Percentiles rank a stretch among this genome's conserved stretches.
phyloP scores from a whole-genome alignment of 2,113 vertebrate species.

The Hydropotes inermis region DNA sequence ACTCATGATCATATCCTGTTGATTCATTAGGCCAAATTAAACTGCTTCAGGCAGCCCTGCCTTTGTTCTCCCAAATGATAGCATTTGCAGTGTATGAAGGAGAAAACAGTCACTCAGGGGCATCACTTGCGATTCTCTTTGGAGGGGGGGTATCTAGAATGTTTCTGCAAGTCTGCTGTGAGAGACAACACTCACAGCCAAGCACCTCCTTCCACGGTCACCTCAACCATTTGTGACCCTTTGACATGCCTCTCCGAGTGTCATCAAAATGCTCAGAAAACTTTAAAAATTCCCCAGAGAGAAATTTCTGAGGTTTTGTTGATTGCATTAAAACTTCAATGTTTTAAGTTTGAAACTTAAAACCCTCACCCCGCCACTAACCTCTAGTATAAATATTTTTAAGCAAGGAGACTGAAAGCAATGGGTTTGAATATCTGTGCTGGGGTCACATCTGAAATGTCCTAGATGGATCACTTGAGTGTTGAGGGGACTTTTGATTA shows the following conservation, averaged over 20 bases:
- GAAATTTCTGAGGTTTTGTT: background rate
- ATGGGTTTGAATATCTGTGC: background rate
- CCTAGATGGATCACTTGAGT: background rate
- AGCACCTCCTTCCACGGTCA: background rate
- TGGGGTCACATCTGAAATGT: background rate
- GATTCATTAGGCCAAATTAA: background rate
- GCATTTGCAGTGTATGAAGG: background rate
- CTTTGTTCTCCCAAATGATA: background rate
- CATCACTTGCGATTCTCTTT: background rate
- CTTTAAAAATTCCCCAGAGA: background rate
- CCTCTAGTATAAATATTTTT: background rate
- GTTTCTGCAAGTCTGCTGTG: background rate
- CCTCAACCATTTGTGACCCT: background rate
- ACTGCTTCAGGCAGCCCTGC: background rate
- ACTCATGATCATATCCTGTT: conserved; percentile 53
- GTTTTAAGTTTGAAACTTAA: background rate
- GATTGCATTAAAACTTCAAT: background rate
- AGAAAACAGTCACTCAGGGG: background rate
- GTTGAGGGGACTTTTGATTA: background rate
- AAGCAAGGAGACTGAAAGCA: background rate
- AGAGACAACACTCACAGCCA: background rate
- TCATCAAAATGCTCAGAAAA: background rate
- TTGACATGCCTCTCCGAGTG: background rate
- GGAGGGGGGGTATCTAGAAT: background rate
- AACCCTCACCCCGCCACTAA: no score